phyloP scores from a whole-genome alignment of 1,140 invertebrate species.

The Drosophila pectinifera region DNA sequence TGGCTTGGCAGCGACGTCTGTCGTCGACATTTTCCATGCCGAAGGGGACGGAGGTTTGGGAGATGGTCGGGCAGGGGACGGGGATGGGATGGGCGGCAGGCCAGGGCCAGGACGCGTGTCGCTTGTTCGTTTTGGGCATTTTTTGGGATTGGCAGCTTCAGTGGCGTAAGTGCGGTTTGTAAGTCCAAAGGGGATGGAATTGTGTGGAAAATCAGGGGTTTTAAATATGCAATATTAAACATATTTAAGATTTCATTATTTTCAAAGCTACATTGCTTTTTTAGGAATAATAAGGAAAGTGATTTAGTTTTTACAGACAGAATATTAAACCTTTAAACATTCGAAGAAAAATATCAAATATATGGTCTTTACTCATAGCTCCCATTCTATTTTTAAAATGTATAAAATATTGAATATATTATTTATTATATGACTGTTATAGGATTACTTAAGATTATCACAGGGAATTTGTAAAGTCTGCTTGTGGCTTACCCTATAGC shows the following conservation, averaged over 20 bases:
- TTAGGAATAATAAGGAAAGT: neutral
- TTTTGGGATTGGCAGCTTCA: conserved; percentile 63
- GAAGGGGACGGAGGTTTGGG: conserved; percentile 14
- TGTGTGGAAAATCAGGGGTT: neutral
- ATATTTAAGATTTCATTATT: too few relatives aligned
- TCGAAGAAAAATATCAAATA: too few relatives aligned
- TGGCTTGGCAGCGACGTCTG: conserved; percentile 81
- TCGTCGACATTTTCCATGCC: conserved; percentile 76
- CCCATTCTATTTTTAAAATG: too few relatives aligned
- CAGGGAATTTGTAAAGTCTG: neutral
- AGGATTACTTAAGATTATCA: too few relatives aligned
- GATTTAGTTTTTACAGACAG: neutral
- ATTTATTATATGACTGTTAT: neutral
- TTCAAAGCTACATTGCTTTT: neutral
- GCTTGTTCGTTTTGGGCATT: conserved; percentile 78
- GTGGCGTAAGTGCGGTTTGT: conserved; percentile 17
- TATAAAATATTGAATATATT: neutral
- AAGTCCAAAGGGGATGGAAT: neutral
- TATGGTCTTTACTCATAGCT: neutral
- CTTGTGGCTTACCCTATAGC: neutral
- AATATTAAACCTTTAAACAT: neutral
- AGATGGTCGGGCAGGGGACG: conserved; percentile 5
- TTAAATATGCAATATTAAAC: too few relatives aligned
- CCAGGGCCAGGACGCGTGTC: conserved; percentile 70
- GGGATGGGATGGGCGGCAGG: conserved; percentile 17